These are phyloP conservation scores for Rhabditoides inermis DNA, from an alignment of 2,888 invertebrate genomes.

Conservation along the genomic window DNA sequence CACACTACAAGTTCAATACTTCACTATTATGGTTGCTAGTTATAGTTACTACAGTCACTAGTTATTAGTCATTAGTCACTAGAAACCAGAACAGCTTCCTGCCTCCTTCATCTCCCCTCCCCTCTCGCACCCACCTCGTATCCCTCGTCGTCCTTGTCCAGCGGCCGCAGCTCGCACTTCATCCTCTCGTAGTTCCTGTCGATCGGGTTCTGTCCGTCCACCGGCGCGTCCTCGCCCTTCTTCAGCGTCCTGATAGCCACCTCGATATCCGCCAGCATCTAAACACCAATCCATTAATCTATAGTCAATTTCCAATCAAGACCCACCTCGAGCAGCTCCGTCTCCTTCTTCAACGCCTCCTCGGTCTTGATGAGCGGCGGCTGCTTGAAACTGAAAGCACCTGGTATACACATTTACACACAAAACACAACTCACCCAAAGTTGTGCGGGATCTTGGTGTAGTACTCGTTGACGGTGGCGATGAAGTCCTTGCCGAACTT, in stretches of 20 bases:
- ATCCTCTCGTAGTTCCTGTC: constrained; percentile 56
- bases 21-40: too few relatives aligned
- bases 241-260: constrained; percentile 55
- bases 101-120: too few relatives aligned
- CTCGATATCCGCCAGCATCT: constrained; percentile 56
- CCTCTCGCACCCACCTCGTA: constrained; percentile 54
- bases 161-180: constrained; percentile 53
- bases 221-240: too few relatives aligned
- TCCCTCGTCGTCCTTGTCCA: constrained; percentile 48
- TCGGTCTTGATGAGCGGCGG: constrained; percentile 56
- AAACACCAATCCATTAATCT: too few relatives aligned
- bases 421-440: constrained; percentile 54
- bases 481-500: constrained; percentile 48
- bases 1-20: too few relatives aligned
- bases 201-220: too few relatives aligned
- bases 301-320: too few relatives aligned
- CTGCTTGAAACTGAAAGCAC: too few relatives aligned
- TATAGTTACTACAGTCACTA: too few relatives aligned
- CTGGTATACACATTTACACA: too few relatives aligned
- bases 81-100: too few relatives aligned
- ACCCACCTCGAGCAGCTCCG: constrained; percentile 57
- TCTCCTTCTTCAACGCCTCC: constrained; percentile 54
- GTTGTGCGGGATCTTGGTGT: constrained; percentile 58
- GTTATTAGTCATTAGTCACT: too few relatives aligned
- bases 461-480: constrained; percentile 58